Conservation (phyloP, 2,888 invertebrate genomes). For the Hipparchia sbordonii region DNA sequence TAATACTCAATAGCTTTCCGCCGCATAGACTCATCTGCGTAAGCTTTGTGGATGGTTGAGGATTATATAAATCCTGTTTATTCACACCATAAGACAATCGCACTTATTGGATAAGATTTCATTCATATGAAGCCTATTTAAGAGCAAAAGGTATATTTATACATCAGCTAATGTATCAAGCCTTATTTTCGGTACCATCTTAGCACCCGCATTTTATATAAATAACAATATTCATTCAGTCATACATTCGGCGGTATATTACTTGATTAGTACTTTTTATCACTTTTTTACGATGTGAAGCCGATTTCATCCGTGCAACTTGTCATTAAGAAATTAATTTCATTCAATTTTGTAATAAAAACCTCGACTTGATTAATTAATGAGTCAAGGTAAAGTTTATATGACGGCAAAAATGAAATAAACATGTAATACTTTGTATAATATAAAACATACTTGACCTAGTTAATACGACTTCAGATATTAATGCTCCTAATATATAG, state of each 20-base stretch:
- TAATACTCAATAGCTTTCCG: slow-evolving; percentile 34
- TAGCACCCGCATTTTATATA: no score
- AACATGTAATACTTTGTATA: not conserved
- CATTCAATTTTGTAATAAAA: no score
- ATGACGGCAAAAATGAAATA: not conserved
- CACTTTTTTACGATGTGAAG: no score
- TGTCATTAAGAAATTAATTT: no score
- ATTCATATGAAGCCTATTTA: not conserved
- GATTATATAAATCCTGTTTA: slow-evolving; percentile 17
- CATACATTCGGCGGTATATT: no score
- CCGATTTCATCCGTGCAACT: no score
- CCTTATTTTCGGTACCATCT: no score
- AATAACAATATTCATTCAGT: no score
- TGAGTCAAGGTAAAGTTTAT: not conserved
- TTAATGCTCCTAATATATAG: not conserved
- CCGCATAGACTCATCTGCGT: slow-evolving; percentile 22
- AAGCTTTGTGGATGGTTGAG: slow-evolving; percentile 21
- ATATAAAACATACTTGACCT: not conserved
- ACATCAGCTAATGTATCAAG: no score
- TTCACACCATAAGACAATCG: slow-evolving; percentile 3
- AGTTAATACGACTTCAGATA: not conserved
- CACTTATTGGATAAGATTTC: not conserved
- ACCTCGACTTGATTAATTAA: no score
- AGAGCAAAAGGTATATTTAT: no score
- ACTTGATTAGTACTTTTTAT: no score